Base-by-base conservation (phyloP, 2,113 vertebrate species). In the Nycticebus coucang region DNA sequence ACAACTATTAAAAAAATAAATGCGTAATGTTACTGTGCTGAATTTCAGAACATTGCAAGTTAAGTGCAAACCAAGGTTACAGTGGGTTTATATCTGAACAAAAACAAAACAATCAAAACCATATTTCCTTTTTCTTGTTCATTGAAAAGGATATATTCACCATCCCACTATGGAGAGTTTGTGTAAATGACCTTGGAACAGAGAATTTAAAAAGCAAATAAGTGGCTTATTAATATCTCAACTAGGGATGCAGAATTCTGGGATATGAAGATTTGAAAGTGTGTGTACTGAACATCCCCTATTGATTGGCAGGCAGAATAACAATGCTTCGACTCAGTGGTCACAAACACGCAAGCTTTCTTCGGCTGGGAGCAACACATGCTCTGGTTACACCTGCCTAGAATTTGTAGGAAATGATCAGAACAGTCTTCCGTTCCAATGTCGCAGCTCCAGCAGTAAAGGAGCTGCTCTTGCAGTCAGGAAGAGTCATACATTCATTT, bases 221-320 rank as follows among this genome's bases (percentile, higher is more conserved):
- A 86, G 66, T 71, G 9, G 8, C 55, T 59, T 66, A 41, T 79
- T 45, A n/a, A 11, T 66, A 28, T 59, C 59, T 30, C 55, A 79
- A 91, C n/a, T 68, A 62, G 66, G 22, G 21, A 75, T 41, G 86
- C 64, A 30, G 72, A 74, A n/a, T 33, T 37, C 14, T 53, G 64
- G 17, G 24, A 62, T 7, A 1, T 22, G 72, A 68, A 64, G 2
- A 4, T 37, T 33, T 78, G 33, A 59, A 72, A 59, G 22, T 26
- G 2, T 55, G 7, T 37, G 21, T 21, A 4, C 24, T 17, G 14
- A 82, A 33, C 0, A 7, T 22, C 22, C 59, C 4, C 4, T 7
- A 0, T 13, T 10, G 68, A 7, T 21, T 12, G 9, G 4, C 7
- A 4, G 22, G 4, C 4, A 37, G 50, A 68, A 35, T 4, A 0